Percentiles rank a stretch among this genome's conserved stretches.
These are phyloP conservation scores for Trypoxylon attenuatum DNA, from an alignment of 2,888 invertebrate genomes.

Conservation along the genomic window DNA sequence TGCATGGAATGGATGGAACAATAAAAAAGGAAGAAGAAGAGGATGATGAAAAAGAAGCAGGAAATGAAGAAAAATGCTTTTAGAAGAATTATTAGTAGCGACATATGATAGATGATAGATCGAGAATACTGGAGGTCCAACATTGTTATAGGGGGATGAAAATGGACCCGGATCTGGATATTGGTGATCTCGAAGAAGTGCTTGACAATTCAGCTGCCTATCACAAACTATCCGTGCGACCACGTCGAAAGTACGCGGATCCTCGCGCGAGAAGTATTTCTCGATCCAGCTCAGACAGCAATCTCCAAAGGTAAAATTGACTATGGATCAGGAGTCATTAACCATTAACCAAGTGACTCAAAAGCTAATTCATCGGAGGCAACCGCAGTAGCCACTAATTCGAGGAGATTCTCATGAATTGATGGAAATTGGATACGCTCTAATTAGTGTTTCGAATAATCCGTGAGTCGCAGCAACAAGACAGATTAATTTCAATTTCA, in stretches of 20 bases:
- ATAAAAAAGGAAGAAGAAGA: constrained; percentile 9
- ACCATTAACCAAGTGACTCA: background rate
- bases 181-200: constrained; percentile 76
- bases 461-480: no score
- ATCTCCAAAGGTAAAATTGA: constrained; percentile 39
- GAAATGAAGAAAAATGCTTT: no score
- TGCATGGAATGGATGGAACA: constrained; percentile 1
- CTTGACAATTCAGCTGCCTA: constrained; percentile 85
- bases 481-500: no score
- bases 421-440: no score
- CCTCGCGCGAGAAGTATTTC: constrained; percentile 71
- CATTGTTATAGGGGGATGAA: constrained; percentile 64
- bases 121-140: constrained; percentile 18
- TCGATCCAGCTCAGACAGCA: constrained; percentile 61
- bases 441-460: no score
- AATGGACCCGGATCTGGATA: constrained; percentile 80
- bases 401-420: no score
- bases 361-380: no score
- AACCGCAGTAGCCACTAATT: no score
- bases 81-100: no score
- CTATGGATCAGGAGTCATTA: background rate
- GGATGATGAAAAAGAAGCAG: no score
- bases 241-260: constrained; percentile 81
- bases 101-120: no score
- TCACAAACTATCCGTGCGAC: constrained; percentile 85